Conservation (phyloP, 1,140 invertebrate genomes). For the Euura lappo region DNA sequence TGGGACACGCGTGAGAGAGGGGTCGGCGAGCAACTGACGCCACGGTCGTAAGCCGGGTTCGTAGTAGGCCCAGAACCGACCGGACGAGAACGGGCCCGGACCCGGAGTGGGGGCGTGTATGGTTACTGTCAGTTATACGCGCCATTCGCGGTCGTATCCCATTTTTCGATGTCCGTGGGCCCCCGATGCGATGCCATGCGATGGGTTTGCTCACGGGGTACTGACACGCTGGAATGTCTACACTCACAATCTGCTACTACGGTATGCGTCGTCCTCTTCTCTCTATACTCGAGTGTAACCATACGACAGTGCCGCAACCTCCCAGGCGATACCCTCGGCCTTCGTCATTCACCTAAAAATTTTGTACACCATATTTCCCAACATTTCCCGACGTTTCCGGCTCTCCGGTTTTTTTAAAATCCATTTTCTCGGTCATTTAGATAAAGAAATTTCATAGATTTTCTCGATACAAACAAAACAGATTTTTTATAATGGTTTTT, state of each 20-base stretch:
- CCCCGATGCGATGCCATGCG: not conserved
- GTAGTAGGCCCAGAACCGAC: not conserved
- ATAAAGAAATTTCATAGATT: no score
- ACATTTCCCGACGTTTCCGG: not conserved
- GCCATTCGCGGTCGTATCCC: conserved; percentile 5
- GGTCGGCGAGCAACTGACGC: conserved; percentile 3
- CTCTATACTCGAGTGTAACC: not conserved
- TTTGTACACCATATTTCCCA: not conserved
- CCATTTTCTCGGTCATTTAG: no score
- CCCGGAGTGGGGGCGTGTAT: not conserved
- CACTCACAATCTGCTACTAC: conserved; percentile 4
- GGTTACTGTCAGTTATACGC: conserved; percentile 2
- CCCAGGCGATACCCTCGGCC: no score
- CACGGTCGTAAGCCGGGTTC: not conserved
- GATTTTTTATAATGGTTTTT: no score
- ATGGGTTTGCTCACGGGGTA: conserved; percentile 12
- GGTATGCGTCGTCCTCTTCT: not conserved
- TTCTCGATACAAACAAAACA: no score
- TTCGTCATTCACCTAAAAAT: no score
- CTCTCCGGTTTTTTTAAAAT: no score
- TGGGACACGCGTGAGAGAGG: not conserved
- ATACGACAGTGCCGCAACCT: not conserved
- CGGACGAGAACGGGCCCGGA: not conserved
- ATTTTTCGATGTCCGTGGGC: conserved; percentile 13
- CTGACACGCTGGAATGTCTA: conserved; percentile 33